phyloP scores from a whole-genome alignment of 2,113 vertebrate species.

The Gorsachius goisagi region DNA sequence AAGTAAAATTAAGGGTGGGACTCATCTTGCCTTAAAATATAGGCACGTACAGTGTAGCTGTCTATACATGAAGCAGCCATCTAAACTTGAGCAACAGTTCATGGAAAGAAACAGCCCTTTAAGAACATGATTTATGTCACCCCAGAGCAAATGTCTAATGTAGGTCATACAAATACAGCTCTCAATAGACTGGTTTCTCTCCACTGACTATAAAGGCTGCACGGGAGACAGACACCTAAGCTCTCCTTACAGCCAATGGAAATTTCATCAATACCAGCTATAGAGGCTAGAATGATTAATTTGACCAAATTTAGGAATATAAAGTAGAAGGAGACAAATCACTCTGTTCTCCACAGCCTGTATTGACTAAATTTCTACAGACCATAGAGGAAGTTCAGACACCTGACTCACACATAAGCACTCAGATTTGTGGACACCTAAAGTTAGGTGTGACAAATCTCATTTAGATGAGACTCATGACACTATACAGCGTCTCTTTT shows the following conservation, averaged over 20 bases:
- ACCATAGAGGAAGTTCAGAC: not conserved
- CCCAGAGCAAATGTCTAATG: not conserved
- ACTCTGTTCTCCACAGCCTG: not conserved
- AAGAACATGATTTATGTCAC: not conserved
- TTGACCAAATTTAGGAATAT: not conserved
- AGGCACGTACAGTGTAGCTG: not conserved
- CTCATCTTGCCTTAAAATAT: not conserved
- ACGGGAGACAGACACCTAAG: not conserved
- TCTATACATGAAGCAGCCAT: not conserved
- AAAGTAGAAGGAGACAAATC: not conserved
- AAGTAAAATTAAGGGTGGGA: not conserved
- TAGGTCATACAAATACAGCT: not conserved
- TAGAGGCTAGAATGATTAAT: not conserved
- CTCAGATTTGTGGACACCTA: accelerated
- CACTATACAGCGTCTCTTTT: not conserved
- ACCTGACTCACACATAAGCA: not conserved
- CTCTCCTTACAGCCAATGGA: not conserved
- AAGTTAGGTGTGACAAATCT: not conserved
- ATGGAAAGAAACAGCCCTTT: not conserved
- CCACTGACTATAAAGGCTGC: not conserved
- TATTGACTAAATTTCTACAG: not conserved
- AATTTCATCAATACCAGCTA: not conserved
- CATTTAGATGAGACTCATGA: not conserved
- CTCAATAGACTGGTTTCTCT: not conserved
- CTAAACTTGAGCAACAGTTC: not conserved